phyloP scores from a whole-genome alignment of 2,113 vertebrate species.

The Spilogale gracilis region DNA sequence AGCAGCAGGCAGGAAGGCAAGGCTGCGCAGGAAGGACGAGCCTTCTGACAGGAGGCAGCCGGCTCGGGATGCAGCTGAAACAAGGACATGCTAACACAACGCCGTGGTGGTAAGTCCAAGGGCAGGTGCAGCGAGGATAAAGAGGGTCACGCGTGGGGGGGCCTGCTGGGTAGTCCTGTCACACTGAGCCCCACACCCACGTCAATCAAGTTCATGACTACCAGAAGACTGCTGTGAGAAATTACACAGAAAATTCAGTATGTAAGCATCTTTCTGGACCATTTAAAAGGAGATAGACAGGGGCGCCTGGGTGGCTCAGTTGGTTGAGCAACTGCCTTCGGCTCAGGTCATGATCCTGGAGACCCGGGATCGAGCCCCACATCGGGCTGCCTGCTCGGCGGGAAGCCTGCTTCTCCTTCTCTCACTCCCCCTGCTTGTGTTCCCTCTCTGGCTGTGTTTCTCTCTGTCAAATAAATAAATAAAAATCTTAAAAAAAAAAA shows the following conservation, averaged over 20 bases:
- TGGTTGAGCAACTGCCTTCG: too few relatives aligned
- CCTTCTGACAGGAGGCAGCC: neutral
- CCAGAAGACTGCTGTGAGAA: neutral
- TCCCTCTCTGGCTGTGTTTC: too few relatives aligned
- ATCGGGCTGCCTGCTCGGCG: too few relatives aligned
- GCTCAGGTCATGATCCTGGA: too few relatives aligned
- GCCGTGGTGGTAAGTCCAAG: fast-evolving
- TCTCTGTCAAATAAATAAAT: too few relatives aligned
- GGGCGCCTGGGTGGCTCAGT: too few relatives aligned
- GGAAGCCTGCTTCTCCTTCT: too few relatives aligned
- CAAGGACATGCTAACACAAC: neutral
- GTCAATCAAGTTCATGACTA: neutral
- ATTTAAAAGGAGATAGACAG: neutral
- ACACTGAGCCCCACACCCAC: fast-evolving
- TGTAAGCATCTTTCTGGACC: neutral
- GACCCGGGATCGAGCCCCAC: too few relatives aligned
- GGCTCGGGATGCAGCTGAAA: neutral
- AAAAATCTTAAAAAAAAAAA: neutral
- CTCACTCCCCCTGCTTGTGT: too few relatives aligned
- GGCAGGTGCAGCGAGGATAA: neutral
- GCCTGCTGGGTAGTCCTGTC: fast-evolving
- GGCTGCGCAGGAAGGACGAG: neutral
- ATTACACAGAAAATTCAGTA: neutral
- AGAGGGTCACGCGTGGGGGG: fast-evolving
- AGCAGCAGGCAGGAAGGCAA: neutral